phyloP scores from a whole-genome alignment of 1,140 invertebrate genomes.

The Agrilus planipennis region DNA sequence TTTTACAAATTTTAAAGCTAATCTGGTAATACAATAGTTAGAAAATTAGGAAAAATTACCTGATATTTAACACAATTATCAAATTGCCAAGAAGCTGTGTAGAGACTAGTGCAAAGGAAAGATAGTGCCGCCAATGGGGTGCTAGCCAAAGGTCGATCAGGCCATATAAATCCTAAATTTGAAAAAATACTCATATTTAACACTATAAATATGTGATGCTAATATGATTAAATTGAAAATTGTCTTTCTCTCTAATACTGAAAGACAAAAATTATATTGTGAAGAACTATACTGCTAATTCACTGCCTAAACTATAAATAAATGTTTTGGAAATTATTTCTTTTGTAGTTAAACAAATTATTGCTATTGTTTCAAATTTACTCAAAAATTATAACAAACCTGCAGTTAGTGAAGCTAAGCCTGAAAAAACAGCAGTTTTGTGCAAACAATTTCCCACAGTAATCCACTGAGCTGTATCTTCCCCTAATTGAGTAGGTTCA shows the following conservation, averaged over 20 bases:
- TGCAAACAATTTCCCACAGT: constrained; percentile 86
- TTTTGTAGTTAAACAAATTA: no score
- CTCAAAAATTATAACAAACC: no score
- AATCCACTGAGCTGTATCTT: constrained; percentile 91
- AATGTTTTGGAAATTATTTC: no score
- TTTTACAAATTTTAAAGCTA: neutral
- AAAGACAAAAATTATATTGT: no score
- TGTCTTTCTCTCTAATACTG: no score
- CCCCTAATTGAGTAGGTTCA: constrained; percentile 79
- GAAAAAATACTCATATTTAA: no score
- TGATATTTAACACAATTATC: constrained; percentile 89
- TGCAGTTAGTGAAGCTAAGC: constrained; percentile 58
- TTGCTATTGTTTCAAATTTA: no score
- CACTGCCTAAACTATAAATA: no score
- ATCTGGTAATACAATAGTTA: constrained; percentile 1
- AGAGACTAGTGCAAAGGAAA: constrained; percentile 66
- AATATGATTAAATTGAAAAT: no score
- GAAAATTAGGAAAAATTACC: no score
- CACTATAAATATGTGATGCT: no score
- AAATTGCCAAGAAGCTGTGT: constrained; percentile 82
- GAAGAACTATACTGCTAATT: no score
- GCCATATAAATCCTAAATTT: constrained; percentile 53
- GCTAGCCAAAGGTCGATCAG: constrained; percentile 53
- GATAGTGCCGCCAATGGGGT: constrained; percentile 60
- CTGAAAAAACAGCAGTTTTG: constrained; percentile 77